These are phyloP conservation scores for Echiichthys vipera DNA, from an alignment of 2,797 vertebrate species.

Conservation along the genomic window DNA sequence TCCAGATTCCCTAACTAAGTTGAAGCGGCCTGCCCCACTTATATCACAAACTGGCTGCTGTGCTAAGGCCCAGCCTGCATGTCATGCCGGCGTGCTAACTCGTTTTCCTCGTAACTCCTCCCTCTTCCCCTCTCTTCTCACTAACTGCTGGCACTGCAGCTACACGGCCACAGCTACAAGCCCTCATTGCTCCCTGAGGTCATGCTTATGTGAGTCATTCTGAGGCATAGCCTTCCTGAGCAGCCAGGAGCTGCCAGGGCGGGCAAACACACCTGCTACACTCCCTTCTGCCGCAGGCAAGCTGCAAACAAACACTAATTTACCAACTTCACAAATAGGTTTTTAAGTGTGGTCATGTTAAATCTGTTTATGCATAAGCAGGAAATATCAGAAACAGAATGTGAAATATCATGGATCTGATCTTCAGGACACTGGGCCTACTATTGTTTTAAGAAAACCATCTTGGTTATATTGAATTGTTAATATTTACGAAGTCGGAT, in stretches of 20 bases:
- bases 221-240: conserved; percentile 52
- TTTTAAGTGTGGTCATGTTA: neutral
- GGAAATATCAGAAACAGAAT: neutral
- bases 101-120: conserved; percentile 59
- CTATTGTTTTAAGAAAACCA: neutral
- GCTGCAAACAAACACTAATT: conserved; percentile 30
- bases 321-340: neutral
- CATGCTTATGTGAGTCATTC: conserved; percentile 75
- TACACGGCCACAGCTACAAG: conserved; percentile 38
- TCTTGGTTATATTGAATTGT: conserved; percentile 1
- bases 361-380: neutral
- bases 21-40: conserved; percentile 77
- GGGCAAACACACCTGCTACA: conserved; percentile 63
- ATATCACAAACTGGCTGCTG: conserved; percentile 77
- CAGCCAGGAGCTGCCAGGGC: conserved; percentile 29
- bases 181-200: conserved; percentile 69
- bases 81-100: conserved; percentile 65
- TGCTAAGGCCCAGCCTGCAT: conserved; percentile 60
- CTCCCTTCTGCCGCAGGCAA: conserved; percentile 30
- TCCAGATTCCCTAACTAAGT: conserved; percentile 81
- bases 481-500: neutral
- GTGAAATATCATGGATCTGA: neutral
- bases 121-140: conserved; percentile 44
- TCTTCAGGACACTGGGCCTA: neutral
- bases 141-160: conserved; percentile 60